These are phyloP conservation scores for Lumbricus terrestris DNA, from an alignment of 2,888 invertebrate genomes.

Conservation along the genomic window DNA sequence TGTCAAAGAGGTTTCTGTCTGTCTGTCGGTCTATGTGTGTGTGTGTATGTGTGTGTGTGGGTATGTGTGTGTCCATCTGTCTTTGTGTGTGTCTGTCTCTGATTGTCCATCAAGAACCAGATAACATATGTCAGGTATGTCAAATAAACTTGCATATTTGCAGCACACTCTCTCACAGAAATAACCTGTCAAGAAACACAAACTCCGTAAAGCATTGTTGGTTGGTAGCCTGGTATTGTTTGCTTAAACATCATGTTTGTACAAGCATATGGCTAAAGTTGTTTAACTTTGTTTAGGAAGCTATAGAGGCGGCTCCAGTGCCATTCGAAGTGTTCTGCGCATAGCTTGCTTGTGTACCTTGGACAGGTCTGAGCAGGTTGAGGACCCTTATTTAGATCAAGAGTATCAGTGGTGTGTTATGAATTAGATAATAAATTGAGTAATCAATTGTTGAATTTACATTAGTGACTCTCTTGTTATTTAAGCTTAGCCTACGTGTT, in stretches of 20 bases:
- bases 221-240: not conserved
- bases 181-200: not conserved
- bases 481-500: not conserved
- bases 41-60: too few species aligned
- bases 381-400: not conserved
- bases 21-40: too few species aligned
- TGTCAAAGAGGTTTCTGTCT: too few species aligned
- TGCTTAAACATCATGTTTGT: not conserved
- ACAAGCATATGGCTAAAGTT: not conserved
- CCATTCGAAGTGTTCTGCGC: not conserved
- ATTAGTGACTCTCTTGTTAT: not conserved
- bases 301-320: not conserved
- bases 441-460: not conserved
- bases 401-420: not conserved
- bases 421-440: too few species aligned
- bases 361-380: not conserved
- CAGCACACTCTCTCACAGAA: not conserved
- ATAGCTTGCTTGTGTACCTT: not conserved
- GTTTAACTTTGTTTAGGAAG: not conserved
- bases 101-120: too few species aligned
- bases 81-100: not conserved
- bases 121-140: not conserved
- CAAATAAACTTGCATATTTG: not conserved
- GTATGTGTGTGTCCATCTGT: too few species aligned
- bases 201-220: not conserved